phyloP scores from a whole-genome alignment of 2,797 vertebrate genomes.

The Lepilemur septentrionalis region DNA sequence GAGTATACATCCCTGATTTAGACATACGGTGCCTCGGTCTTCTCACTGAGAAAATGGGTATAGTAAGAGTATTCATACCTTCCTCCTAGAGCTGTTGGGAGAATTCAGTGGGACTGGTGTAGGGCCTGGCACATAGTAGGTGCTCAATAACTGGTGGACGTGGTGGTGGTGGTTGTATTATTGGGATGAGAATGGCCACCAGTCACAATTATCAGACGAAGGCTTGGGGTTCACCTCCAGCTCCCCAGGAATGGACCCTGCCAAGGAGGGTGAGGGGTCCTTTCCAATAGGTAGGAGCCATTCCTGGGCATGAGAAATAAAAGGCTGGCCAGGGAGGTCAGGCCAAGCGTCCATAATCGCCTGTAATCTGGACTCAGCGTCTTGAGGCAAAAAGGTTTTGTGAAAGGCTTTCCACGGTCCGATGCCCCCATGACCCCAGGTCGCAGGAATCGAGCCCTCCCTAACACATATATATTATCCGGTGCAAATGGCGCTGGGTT shows the following conservation, averaged over 20 bases:
- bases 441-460: constrained; percentile 65
- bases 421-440: constrained; percentile 68
- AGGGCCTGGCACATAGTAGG: background rate
- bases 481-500: constrained; percentile 65
- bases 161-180: rapidly evolving
- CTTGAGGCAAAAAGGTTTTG: constrained; percentile 74
- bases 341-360: background rate
- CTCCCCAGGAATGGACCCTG: background rate
- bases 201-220: rapidly evolving
- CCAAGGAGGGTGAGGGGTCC: background rate
- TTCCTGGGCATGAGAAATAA: background rate
- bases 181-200: background rate
- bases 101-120: too few relatives aligned
- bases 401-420: constrained; percentile 75
- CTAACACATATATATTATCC: constrained; percentile 73
- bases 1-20: background rate
- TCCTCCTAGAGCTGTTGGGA: rapidly evolving
- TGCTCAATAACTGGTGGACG: rapidly evolving
- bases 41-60: background rate
- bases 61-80: too few relatives aligned
- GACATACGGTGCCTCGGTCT: rapidly evolving
- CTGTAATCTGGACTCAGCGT: constrained; percentile 76
- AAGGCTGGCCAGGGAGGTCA: background rate
- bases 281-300: background rate
- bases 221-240: too few relatives aligned